These are phyloP conservation scores for Meta bourneti DNA, from an alignment of 2,888 invertebrate species.

Conservation along the genomic window DNA sequence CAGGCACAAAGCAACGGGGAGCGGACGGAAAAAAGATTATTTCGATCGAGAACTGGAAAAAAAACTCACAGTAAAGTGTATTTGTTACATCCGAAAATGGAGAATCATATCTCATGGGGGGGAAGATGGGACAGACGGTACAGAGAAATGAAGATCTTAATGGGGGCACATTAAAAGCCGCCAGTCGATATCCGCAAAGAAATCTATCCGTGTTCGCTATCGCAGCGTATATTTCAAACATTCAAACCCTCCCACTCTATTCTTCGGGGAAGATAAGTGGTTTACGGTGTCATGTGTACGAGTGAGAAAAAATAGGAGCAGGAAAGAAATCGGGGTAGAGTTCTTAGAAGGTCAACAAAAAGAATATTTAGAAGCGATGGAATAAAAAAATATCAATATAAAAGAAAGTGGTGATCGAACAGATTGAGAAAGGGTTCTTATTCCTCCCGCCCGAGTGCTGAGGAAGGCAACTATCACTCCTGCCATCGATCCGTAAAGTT, in stretches of 20 bases:
- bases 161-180: constrained; percentile 23
- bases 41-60: not conserved
- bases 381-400: not conserved
- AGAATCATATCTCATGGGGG: constrained; percentile 1
- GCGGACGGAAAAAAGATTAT: no score
- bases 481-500: constrained; percentile 23
- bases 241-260: not conserved
- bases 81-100: constrained; percentile 26
- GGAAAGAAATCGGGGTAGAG: not conserved
- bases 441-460: not conserved
- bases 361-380: not conserved
- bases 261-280: constrained; percentile 19
- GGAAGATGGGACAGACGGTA: no score
- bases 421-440: constrained; percentile 4
- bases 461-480: constrained; percentile 12
- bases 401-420: not conserved
- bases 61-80: constrained; percentile 7
- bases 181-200: not conserved
- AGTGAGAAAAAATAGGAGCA: not conserved
- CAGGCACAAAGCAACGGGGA: no score
- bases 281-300: constrained; percentile 20
- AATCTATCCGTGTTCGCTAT: not conserved
- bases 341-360: not conserved
- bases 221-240: not conserved
- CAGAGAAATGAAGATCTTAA: constrained; percentile 4